phyloP scores from a whole-genome alignment of 2,113 vertebrate genomes.

The Pseudorasbora parva region DNA sequence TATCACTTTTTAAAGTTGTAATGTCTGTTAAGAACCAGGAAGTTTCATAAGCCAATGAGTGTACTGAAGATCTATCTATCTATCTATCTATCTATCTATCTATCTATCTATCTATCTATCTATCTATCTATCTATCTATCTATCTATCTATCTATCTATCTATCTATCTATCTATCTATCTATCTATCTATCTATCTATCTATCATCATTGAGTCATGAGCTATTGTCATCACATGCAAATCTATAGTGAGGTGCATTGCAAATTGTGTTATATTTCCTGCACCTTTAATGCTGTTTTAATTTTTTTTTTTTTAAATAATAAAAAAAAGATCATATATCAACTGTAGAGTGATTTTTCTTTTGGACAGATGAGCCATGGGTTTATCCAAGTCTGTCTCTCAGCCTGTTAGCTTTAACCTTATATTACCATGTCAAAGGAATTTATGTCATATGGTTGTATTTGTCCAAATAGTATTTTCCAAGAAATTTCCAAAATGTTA shows the following conservation, averaged over 20 bases:
- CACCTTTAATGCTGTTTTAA: not conserved
- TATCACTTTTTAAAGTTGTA: not conserved
- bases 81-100: too few species aligned
- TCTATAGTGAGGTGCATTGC: not conserved
- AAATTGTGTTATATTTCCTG: not conserved
- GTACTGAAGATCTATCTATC: too few species aligned
- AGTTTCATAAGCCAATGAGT: not conserved
- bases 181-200: too few species aligned
- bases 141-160: too few species aligned
- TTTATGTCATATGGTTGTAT: constrained; percentile 1
- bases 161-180: too few species aligned
- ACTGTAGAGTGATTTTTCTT: not conserved
- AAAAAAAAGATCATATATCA: not conserved
- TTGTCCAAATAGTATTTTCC: constrained; percentile 3
- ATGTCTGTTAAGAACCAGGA: not conserved
- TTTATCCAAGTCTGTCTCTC: constrained; percentile 22
- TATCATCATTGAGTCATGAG: not conserved
- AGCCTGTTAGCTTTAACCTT: not conserved
- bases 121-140: too few species aligned
- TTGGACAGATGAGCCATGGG: not conserved
- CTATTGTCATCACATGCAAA: not conserved
- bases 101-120: too few species aligned
- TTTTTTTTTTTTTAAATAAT: not conserved
- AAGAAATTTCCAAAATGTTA: not conserved
- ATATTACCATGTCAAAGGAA: constrained; percentile 15